phyloP scores from a whole-genome alignment of 2,113 vertebrate genomes.

The Pseudopipra pipra region DNA sequence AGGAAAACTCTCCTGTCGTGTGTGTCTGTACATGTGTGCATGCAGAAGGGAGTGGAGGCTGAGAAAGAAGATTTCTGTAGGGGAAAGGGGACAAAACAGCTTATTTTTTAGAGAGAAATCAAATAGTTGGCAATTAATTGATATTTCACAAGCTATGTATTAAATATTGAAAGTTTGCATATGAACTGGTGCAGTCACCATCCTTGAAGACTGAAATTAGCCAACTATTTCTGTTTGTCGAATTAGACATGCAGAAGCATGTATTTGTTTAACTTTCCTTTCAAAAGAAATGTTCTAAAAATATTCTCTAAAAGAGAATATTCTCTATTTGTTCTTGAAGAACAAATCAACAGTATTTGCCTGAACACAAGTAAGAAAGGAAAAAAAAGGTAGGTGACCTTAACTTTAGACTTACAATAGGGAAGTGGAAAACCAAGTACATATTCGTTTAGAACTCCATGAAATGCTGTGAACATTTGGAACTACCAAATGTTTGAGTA shows the following conservation, averaged over 20 bases:
- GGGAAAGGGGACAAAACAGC: neutral
- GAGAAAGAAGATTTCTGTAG: neutral
- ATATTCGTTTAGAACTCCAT: neutral
- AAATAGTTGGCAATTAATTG: neutral
- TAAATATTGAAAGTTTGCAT: neutral
- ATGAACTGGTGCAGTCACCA: neutral
- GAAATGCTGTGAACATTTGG: neutral
- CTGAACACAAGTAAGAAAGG: neutral
- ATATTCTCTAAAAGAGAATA: neutral
- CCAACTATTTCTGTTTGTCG: neutral
- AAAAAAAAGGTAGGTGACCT: neutral
- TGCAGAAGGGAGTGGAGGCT: neutral
- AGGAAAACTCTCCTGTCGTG: neutral
- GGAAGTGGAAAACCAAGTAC: neutral
- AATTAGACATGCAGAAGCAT: neutral
- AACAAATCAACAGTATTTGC: neutral
- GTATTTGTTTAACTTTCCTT: neutral
- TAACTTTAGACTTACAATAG: neutral
- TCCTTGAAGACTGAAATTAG: neutral
- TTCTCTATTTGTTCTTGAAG: neutral
- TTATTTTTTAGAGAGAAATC: neutral
- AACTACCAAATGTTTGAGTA: neutral
- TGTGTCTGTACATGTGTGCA: accelerated
- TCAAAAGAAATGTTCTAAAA: neutral
- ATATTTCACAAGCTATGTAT: neutral